Conservation (phyloP, 2,888 invertebrate species). For the Conus canariensis region DNA sequence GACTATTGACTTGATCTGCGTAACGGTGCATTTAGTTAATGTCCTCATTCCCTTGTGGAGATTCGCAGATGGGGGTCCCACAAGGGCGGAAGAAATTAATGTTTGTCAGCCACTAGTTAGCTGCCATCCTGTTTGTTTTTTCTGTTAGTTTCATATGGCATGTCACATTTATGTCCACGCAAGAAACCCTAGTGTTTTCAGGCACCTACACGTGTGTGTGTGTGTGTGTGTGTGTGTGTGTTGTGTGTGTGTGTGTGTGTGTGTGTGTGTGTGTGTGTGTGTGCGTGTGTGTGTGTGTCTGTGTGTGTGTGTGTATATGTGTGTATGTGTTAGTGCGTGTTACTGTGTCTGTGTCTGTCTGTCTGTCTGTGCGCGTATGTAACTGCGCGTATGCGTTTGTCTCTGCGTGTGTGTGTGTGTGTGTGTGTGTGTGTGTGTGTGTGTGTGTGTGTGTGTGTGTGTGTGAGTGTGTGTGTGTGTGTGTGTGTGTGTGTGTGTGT, state of each 20-base stretch:
- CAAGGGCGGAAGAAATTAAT: too few species aligned
- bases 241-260: neutral
- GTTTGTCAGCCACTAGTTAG: too few species aligned
- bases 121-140: too few species aligned
- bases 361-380: too few species aligned
- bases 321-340: neutral
- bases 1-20: too few species aligned
- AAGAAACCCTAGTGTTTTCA: neutral
- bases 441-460: neutral
- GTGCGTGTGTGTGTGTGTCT: neutral
- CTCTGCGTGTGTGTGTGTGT: neutral
- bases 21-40: too few species aligned
- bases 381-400: neutral
- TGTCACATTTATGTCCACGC: too few species aligned
- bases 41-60: too few species aligned
- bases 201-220: neutral
- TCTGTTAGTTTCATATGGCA: too few species aligned
- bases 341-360: neutral
- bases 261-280: slow-evolving; percentile 4
- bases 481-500: neutral
- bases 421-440: neutral
- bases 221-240: slow-evolving; percentile 17
- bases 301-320: slow-evolving; percentile 1
- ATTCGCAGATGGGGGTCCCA: too few species aligned
- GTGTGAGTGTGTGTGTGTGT: neutral